Evolutionary conservation across 2,888 invertebrate species (phyloP), one percentile per base, ranked within the genome.

Genomic region (Morpho deidamia): DNA sequence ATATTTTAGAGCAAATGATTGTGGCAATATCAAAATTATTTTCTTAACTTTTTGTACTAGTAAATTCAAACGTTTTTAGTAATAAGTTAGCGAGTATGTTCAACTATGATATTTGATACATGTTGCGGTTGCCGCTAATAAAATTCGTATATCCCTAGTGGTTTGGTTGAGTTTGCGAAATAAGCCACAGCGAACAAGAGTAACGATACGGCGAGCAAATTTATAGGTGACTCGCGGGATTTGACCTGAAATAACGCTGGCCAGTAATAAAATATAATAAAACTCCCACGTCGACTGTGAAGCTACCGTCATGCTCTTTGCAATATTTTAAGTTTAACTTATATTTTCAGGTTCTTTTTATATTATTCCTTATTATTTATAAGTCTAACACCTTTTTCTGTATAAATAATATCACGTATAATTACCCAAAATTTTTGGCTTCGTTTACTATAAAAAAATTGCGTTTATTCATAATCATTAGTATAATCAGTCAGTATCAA

Each of bases 221-320:
- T 79, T 73, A 77, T 79, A 76, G 75, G 69, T 72, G 73, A 70
- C 78, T 78, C 78, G 65, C 72, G 82, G 82, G 81, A 81, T 73
- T 70, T 65, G 59, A 53, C 54, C 55, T 45, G 57, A 51, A 50
- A 47, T 61, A 57, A 53, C 49, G 44, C 56, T 42, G 72, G 72
- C 55, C 44, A 40, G 47, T 41, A 60, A 53, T 57, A 54, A 47
- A 44, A 46, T 41, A 56, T 50, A 44, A 49, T 43, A 53, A 56
- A 38, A 49, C 40, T 23, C 43, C 7, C 11, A 43, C 37, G 37
- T 47, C 14, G 43, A 40, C 35, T 14, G n/a, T 37, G 37, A 40
- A 53, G 50, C 39, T 46, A 44, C 49, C 42, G 33, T 47, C 33
- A 47, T 47, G 40, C 10, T 40, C 33, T 33, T 40, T 47, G 38